Evolutionary conservation across 2,797 vertebrate genomes (phyloP), one percentile per base, ranked within the genome.

Genomic region (Acipenser ruthenus): DNA sequence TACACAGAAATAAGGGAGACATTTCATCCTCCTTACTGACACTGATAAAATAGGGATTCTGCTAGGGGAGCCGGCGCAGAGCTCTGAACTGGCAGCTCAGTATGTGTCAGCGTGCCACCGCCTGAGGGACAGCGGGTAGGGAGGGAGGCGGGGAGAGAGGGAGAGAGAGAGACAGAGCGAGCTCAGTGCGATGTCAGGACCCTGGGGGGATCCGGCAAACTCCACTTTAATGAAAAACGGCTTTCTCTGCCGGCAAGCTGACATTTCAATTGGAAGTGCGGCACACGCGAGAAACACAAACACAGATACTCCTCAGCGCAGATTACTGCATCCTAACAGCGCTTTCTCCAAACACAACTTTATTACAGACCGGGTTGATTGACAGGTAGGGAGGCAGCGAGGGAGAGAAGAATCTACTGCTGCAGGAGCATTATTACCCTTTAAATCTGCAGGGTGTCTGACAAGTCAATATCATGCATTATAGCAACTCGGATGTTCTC

Each of bases 231-330:
- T 72, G 70, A 73, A 61, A 75, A 73, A 63, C 7, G 68, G 61
- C 65, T 72, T 69, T 69, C 49, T 52, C 62, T 58, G 62, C 66
- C 60, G 68, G 6, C 69, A 61, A 60, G 11, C 67, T 77, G 75
- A 73, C 73, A 72, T 72, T 73, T 73, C 70, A 70, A 69, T 69
- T 55, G 53, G 53, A 55, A n/a, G 0, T n/a, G 53, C 1, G 7
- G 53, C 4, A 6, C 53, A n/a, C 53, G 10, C 6, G 53, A 55
- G n/a, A 55, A 55, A n/a, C 53, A 55, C 53, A 37, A 37, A 37
- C 23, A 37, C 37, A 37, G 37, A 18, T n/a, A 55, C 52, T 4
- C 52, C 52, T 55, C 52, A 60, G 12, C 52, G 53, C 52, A 56
- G 49, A 60, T 66, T 66, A 66, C 49, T 13, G 52, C 1, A 13